Evolutionary conservation across 2,888 invertebrate genomes (phyloP).

Genomic region (Plemyria rubiginata): DNA sequence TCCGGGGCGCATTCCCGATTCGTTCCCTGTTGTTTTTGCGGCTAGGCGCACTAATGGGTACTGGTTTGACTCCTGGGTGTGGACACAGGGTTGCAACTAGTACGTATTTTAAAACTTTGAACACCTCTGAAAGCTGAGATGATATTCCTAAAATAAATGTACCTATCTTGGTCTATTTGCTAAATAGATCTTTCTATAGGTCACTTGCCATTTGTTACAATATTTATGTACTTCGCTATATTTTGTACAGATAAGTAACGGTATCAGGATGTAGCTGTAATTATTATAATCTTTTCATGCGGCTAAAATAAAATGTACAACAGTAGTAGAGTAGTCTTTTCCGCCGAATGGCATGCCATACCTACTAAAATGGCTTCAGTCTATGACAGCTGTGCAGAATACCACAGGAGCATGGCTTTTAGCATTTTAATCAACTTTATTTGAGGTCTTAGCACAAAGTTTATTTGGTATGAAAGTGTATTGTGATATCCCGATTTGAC

Average conservation of each 20-base stretch:
- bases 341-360: not conserved
- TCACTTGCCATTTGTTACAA: too few relatives aligned
- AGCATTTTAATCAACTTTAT: too few relatives aligned
- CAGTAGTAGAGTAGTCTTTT: not conserved
- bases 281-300: not conserved
- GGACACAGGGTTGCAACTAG: constrained; percentile 38
- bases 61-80: constrained; percentile 70
- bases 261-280: too few relatives aligned
- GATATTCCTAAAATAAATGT: not conserved
- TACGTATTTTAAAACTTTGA: not conserved
- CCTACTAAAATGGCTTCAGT: not conserved
- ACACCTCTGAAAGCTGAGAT: not conserved
- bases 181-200: too few relatives aligned
- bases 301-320: not conserved
- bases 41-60: constrained; percentile 79
- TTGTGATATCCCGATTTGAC: too few relatives aligned
- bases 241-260: too few relatives aligned
- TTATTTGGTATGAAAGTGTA: too few relatives aligned
- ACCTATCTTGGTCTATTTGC: too few relatives aligned
- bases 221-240: too few relatives aligned
- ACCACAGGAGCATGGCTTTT: not conserved
- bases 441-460: too few relatives aligned
- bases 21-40: constrained; percentile 84
- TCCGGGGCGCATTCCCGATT: constrained; percentile 82
- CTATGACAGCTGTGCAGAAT: not conserved